phyloP scores from a whole-genome alignment of 1,140 invertebrate species.

The Cydia strobilella region DNA sequence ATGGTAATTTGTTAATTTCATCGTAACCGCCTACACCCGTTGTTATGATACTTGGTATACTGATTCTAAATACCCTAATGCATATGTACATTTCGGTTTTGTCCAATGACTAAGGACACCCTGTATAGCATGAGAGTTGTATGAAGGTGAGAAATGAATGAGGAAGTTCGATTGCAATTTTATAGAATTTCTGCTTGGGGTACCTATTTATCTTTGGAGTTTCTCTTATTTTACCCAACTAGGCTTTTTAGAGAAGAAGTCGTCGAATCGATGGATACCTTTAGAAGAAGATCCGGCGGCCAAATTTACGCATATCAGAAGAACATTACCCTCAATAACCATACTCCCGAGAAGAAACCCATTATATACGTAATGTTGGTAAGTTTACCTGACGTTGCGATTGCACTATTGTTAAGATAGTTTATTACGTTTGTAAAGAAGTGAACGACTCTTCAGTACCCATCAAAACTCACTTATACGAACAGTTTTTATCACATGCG shows the following conservation, averaged over 20 bases:
- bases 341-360: neutral
- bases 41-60: no score
- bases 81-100: no score
- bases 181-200: neutral
- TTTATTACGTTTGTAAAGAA: neutral
- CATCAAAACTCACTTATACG: neutral
- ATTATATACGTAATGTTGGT: neutral
- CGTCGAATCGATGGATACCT: neutral
- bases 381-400: neutral
- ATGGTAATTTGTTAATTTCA: no score
- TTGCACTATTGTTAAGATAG: slow-evolving; percentile 19
- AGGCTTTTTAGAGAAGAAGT: slow-evolving; percentile 21
- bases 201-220: neutral
- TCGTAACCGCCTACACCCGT: no score
- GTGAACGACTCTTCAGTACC: neutral
- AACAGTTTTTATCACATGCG: slow-evolving; percentile 1
- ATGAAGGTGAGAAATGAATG: neutral
- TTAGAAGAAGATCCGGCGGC: slow-evolving; percentile 12
- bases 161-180: neutral
- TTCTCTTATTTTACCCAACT: slow-evolving; percentile 15
- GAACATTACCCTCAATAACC: neutral
- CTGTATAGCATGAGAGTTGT: no score
- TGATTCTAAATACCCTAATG: no score
- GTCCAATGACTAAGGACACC: no score
- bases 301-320: slow-evolving; percentile 4